phyloP scores from a whole-genome alignment of 2,888 invertebrate genomes.

The Cephalotes varians region DNA sequence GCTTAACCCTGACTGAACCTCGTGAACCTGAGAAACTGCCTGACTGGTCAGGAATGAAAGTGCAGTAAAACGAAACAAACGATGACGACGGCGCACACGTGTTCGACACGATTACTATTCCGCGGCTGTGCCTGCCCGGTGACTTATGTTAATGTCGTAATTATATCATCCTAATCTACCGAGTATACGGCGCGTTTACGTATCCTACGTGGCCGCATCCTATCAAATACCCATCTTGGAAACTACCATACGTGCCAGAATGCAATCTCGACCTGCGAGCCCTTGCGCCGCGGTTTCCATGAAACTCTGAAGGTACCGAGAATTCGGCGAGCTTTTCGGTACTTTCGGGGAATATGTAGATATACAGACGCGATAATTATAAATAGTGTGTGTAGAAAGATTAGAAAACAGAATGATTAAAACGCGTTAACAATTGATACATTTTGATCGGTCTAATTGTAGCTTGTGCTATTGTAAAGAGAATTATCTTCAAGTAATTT shows the following conservation, averaged over 20 bases:
- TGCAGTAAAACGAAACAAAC: slow-evolving; percentile 71
- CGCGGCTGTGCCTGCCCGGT: slow-evolving; percentile 81
- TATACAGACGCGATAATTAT: background rate
- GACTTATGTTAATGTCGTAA: slow-evolving; percentile 86
- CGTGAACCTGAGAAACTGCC: slow-evolving; percentile 61
- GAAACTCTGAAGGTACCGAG: slow-evolving; percentile 59
- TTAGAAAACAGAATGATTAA: background rate
- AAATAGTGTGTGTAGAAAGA: background rate
- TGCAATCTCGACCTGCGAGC: slow-evolving; percentile 72
- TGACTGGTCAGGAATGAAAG: slow-evolving; percentile 59
- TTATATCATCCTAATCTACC: slow-evolving; percentile 86
- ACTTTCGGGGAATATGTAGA: background rate
- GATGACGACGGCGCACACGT: slow-evolving; percentile 78
- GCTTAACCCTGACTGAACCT: slow-evolving; percentile 73
- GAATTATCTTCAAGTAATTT: slow-evolving; percentile 19
- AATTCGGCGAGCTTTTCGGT: slow-evolving; percentile 48
- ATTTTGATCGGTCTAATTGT: background rate
- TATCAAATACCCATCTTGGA: slow-evolving; percentile 85
- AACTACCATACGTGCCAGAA: slow-evolving; percentile 85
- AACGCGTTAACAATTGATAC: background rate
- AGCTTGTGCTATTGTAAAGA: background rate
- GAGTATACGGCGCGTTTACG: slow-evolving; percentile 78
- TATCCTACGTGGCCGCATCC: slow-evolving; percentile 83
- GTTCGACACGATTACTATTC: slow-evolving; percentile 85
- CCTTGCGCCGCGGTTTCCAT: slow-evolving; percentile 62